phyloP scores from a whole-genome alignment of 2,113 vertebrate species.

The Leucopternis melanops region DNA sequence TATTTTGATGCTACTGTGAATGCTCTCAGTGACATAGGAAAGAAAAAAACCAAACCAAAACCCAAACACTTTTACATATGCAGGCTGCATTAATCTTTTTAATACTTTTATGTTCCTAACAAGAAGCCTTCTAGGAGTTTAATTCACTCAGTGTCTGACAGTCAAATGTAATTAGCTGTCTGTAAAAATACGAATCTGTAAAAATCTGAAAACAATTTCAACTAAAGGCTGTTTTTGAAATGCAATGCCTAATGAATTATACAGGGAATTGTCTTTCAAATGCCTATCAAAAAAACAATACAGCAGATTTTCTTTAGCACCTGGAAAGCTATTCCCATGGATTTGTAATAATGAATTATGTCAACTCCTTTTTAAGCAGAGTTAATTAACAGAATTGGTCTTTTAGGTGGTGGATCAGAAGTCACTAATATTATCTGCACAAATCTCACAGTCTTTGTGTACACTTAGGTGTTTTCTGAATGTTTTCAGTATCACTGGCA shows the following conservation, averaged over 20 bases:
- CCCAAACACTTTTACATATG: not conserved
- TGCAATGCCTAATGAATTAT: not conserved
- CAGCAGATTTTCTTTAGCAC: not conserved
- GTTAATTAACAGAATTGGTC: not conserved
- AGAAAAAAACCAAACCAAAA: not conserved
- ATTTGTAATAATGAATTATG: constrained; percentile 1
- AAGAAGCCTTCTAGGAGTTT: constrained; percentile 4
- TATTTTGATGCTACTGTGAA: constrained; percentile 6
- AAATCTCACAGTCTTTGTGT: not conserved
- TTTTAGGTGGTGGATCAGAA: not conserved
- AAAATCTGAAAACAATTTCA: constrained; percentile 10
- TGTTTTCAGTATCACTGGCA: not conserved
- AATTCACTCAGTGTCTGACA: constrained; percentile 20
- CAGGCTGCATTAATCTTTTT: not conserved
- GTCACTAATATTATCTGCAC: not conserved
- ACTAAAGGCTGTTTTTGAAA: not conserved
- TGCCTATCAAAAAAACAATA: not conserved
- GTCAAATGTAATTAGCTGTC: constrained; percentile 31
- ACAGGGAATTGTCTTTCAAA: not conserved
- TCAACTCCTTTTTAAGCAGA: not conserved
- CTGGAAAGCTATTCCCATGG: not conserved
- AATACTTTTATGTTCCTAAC: not conserved
- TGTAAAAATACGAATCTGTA: constrained; percentile 15
- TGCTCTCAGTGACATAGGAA: not conserved
- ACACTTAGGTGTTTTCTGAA: not conserved